A percentile compares a stretch with the other conserved stretches of the same genome.
These are phyloP conservation scores for Lasiurus borealis DNA, from an alignment of 2,113 vertebrate genomes.

Conservation along the genomic window DNA sequence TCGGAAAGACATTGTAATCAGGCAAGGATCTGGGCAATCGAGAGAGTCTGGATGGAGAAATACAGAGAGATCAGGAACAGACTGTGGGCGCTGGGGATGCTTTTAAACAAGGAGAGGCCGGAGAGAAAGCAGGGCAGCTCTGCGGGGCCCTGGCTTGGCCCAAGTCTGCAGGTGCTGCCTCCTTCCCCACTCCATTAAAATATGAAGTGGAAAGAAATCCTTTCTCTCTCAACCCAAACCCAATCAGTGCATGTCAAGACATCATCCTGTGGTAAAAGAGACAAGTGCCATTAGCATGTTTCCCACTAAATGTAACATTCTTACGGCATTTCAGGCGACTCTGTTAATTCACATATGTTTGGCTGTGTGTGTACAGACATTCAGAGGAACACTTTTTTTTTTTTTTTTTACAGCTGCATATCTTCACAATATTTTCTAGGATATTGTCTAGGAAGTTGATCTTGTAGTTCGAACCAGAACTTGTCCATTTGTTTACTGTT, in stretches of 20 bases:
- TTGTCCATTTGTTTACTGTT: constrained; percentile 29
- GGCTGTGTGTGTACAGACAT: not conserved
- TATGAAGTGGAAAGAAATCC: not conserved
- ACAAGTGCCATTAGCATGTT: not conserved
- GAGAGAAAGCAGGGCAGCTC: not conserved
- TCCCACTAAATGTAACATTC: not conserved
- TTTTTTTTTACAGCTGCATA: not conserved
- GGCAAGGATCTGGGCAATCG: not conserved
- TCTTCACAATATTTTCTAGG: not conserved
- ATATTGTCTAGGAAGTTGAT: constrained; percentile 13
- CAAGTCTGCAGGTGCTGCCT: not conserved
- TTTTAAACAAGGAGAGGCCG: not conserved
- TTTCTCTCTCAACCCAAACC: not conserved
- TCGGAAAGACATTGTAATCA: not conserved
- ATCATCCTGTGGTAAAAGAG: not conserved
- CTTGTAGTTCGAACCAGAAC: not conserved
- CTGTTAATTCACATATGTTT: constrained; percentile 6
- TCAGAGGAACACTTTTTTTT: not conserved
- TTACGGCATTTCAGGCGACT: not conserved
- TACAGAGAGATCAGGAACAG: not conserved
- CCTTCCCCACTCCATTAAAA: not conserved
- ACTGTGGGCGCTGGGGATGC: not conserved
- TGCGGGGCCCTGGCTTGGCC: not conserved
- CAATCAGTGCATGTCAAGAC: not conserved
- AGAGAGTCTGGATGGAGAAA: not conserved